These are phyloP conservation scores for Doryteuthis pealeii DNA, from an alignment of 1,140 invertebrate genomes.

Conservation along the genomic window DNA sequence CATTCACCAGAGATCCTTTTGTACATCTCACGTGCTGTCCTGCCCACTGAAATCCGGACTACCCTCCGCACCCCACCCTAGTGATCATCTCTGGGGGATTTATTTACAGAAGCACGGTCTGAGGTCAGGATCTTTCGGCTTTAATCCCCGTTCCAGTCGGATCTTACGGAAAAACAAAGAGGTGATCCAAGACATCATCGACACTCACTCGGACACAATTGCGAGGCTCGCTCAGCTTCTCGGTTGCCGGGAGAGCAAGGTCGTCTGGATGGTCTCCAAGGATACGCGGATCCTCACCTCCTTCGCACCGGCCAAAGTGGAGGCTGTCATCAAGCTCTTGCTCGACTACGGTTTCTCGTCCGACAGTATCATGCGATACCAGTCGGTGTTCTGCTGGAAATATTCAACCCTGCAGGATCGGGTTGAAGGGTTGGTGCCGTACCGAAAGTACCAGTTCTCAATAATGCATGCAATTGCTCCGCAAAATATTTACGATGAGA, in stretches of 20 bases:
- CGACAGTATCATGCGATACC: not conserved
- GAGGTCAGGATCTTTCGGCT: too few relatives aligned
- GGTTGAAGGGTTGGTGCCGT: not conserved
- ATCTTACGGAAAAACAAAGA: not conserved
- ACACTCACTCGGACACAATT: not conserved
- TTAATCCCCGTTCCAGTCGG: not conserved
- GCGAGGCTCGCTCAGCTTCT: not conserved
- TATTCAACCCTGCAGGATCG: not conserved
- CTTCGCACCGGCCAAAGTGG: not conserved
- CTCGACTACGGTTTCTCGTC: not conserved
- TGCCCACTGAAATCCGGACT: too few relatives aligned
- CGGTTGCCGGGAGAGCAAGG: not conserved
- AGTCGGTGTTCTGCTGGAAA: not conserved
- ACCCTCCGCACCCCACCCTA: too few relatives aligned
- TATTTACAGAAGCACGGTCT: too few relatives aligned
- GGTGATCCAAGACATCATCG: not conserved
- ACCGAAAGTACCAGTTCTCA: constrained; percentile 5
- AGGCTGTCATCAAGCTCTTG: not conserved
- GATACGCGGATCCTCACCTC: not conserved
- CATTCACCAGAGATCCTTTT: too few relatives aligned
- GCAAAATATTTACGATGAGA: not conserved
- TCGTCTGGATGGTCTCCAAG: not conserved
- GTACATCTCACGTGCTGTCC: too few relatives aligned
- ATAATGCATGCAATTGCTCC: not conserved
- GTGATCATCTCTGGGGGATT: too few relatives aligned